Base-by-base conservation (phyloP, 2,888 invertebrate genomes). In the Leptopterna dolabrata region DNA sequence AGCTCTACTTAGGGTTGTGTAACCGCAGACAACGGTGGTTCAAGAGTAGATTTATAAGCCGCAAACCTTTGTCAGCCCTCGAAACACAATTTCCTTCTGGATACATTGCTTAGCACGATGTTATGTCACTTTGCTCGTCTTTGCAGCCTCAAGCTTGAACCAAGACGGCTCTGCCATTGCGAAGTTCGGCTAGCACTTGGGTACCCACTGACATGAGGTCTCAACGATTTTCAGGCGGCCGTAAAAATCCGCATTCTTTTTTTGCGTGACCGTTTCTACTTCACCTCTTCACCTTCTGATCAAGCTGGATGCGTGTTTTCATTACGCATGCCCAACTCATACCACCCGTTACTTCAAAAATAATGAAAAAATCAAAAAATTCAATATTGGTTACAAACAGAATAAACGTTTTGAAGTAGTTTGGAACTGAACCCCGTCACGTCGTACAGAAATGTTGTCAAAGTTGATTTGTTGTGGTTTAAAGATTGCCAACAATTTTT, bases 61-160 rank as follows among this genome's bases (percentile, higher is more conserved):
- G 76, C 36, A 29, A 76, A 43, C 41, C 41, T 45, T 78, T 45
- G 78, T 27, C 19, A 7, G 78, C 78, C 16, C 43, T 78, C 16
- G 30, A 30, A 30, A 51, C 55, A 47, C 81, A 27, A 81, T 81
- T 81, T 81, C 55, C 81, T 55, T 81, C 81, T 29, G 81, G 55
- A 55, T 29, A 55, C 9, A 27, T 55, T 43, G 63, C 27, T 19
- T n/a, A 45, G 19, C 78, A 27, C 41, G 3, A 19, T 24, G 43
- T 43, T 43, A 45, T 45, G 45, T 45, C 45, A 43, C 24, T 45
- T 78, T 78, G 43, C 27, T 43, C 41, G 6, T 78, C 45, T 43
- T 78, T 78, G 43, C 78, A 27, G 19, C 45, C 78, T 76, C 45
- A 19, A 78, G 24, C 45, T 43, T 13, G 27, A 24, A 63, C 63